Base-by-base conservation (phyloP, 2,797 vertebrate species). In the Danio aesculapii region DNA sequence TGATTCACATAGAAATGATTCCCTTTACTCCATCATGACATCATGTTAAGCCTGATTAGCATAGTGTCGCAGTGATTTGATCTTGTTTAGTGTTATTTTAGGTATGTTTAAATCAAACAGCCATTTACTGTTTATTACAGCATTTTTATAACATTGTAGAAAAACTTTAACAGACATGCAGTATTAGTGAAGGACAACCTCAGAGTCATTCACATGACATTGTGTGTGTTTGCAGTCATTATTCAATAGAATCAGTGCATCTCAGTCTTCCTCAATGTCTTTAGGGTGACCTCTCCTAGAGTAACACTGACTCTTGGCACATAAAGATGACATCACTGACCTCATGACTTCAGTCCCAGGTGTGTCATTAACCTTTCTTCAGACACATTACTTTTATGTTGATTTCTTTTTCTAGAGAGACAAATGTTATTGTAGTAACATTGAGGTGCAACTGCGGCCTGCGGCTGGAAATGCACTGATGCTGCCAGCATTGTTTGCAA, bases 301-400 rank as follows among this genome's bases (percentile, higher is more conserved):
- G 52, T 61, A 67, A 41, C 70, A 64, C 13, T 14, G 50, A 55
- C 41, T 55, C 16, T 39, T 67, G 62, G 19, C 50, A 74, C 62
- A 47, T 41, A 49, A 52, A 12, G 16, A 62, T 79, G 66, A 62
- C 46, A 50, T 74, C 14, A 64, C 49, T 49, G 17, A 46, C n/a
- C 17, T 30, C 41, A 55, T 47, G 13, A 10, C 57, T 63, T 62
- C 43, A 61, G 14, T 80, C 70, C 78, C 78, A 47, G 16, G 66
- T 79, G 66, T 43, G 69, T 59, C 70, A 67, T 81, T 81, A 81
- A 57, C 52, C 70, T 74, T 9, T 49, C 14, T 67, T 8, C 13
- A 39, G 52, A 55, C 10, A 47, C 46, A n/a, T 0, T 2, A 50
- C 8, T 46, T 62, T 7, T 46, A 62, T 7, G 14, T 43, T 30